Base-by-base conservation (phyloP, 2,797 vertebrate genomes). In the Coilia nasus region DNA sequence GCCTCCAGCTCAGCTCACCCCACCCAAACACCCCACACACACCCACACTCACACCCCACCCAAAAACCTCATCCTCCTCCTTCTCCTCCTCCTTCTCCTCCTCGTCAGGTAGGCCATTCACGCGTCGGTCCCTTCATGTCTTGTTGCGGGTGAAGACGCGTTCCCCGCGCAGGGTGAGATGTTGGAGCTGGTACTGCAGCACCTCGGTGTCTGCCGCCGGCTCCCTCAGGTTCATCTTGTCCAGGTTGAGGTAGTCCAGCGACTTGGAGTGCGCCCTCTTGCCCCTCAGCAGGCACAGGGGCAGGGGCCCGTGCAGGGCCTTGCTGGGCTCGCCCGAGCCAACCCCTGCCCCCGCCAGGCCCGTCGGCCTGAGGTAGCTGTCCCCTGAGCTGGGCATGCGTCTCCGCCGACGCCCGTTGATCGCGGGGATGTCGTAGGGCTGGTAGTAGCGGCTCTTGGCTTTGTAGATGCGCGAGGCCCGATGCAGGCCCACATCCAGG, bases 221-320 rank as follows among this genome's bases (percentile, higher is more conserved):
- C 93, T 99, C 98, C 92, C 96, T 96, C 91, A 97, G 94, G 84
- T 88, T 97, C 95, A 98, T 98, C 96, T 97, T 99, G 95, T 99
- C 97, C 93, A 99, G 95, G 92, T 99, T 98, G 93, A 99, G 97
- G 97, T 99, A 99, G 96, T 99, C 98, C 94, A 99, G 94, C 28
- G 98, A 99, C 95, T 98, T 99, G 31, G 97, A 98, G 90, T 98
- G 96, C 88, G 96, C 94, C 89, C 95, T 96, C 93, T 97, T 98
- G 67, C 97, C 96, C 93, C 97, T 98, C n/a, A 98, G 95, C 92
- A 99, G 95, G 93, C 97, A 99, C 84, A 97, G 94, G 84, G 98
- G 97, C 87, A 99, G 92, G 15, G 97, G 95, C 81, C 96, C 95
- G 46, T 97, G 97, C 83, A 97, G 93, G 84, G 95, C 94, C 89